Percentiles rank a stretch among this genome's conserved stretches.
Evolutionary conservation across 2,888 invertebrate species (phyloP).

Genomic region (Ditylenchus weischeri): DNA sequence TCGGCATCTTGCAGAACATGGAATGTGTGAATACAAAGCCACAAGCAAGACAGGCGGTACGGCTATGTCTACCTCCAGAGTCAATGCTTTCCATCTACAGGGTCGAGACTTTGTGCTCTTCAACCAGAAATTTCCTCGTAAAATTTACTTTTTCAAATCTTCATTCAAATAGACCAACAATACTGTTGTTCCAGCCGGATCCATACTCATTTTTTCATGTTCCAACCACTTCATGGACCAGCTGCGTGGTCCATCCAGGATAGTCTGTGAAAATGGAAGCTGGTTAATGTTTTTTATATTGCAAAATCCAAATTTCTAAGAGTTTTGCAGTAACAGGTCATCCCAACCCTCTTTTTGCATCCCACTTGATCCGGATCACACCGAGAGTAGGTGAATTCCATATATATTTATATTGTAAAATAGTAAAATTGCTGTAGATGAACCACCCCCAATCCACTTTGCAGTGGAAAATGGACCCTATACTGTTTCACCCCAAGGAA

Average conservation of each 20-base stretch:
- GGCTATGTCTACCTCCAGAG: slow-evolving; percentile 30
- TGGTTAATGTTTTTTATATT: slow-evolving; percentile 19
- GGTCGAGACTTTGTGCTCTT: slow-evolving; percentile 48
- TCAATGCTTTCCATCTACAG: slow-evolving; percentile 44
- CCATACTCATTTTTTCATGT: slow-evolving; percentile 48
- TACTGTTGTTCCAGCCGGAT: slow-evolving; percentile 34
- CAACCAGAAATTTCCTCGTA: slow-evolving; percentile 51
- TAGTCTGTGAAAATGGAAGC: slow-evolving; percentile 39
- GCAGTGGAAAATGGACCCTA: slow-evolving; percentile 47
- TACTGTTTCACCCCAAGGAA: slow-evolving; percentile 45
- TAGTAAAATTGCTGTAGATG: slow-evolving; percentile 30
- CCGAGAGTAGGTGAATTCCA: slow-evolving; percentile 9
- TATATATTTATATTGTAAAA: not conserved
- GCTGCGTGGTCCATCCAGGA: slow-evolving; percentile 30
- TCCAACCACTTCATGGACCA: slow-evolving; percentile 41
- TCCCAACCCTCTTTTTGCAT: slow-evolving; percentile 34
- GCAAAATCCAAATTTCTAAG: too few relatives aligned
- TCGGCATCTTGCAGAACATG: slow-evolving; percentile 26
- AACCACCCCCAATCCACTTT: slow-evolving; percentile 51
- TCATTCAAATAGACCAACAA: not conserved
- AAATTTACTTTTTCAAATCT: not conserved
- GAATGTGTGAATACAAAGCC: slow-evolving; percentile 42
- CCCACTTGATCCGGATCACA: slow-evolving; percentile 26
- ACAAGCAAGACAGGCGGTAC: slow-evolving; percentile 4
- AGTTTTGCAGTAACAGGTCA: not conserved